Evolutionary conservation across 1,140 invertebrate genomes (phyloP).

Genomic region (Apocrypta bakeri): DNA sequence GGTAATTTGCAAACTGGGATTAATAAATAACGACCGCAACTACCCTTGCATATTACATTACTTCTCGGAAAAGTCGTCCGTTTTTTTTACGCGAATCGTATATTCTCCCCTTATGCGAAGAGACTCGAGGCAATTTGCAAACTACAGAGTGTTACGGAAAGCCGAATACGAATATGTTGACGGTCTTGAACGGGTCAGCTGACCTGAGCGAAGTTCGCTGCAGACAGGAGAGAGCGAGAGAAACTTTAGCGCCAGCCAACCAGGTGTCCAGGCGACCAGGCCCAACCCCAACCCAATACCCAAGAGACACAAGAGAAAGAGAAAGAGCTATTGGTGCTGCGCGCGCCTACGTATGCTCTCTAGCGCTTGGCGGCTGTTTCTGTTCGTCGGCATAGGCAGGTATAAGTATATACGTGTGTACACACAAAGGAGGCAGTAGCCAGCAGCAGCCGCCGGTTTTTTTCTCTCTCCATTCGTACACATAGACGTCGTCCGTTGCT

Average conservation of each 20-base stretch:
- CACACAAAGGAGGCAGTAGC: slow-evolving; percentile 14
- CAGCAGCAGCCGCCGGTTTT: slow-evolving; percentile 3
- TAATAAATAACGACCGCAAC: not conserved
- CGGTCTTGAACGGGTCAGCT: no score
- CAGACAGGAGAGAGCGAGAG: no score
- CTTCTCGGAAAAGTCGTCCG: not conserved
- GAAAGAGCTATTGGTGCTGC: not conserved
- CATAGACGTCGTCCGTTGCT: not conserved
- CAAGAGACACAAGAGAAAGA: not conserved
- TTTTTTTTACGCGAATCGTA: no score
- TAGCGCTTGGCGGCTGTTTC: slow-evolving; percentile 18
- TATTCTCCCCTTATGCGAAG: no score
- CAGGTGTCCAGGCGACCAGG: no score
- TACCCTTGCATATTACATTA: not conserved
- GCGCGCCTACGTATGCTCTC: slow-evolving; percentile 29
- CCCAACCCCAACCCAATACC: not conserved
- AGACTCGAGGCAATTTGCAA: no score
- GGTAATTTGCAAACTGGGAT: not conserved
- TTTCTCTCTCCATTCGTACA: not conserved
- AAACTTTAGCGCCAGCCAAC: no score
- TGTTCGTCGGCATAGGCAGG: not conserved
- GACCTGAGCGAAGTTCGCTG: no score
- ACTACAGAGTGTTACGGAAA: no score
- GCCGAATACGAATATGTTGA: no score
- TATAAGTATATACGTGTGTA: slow-evolving; percentile 1